These are phyloP conservation scores for Carpatolechia fugitivella DNA, from an alignment of 2,888 invertebrate genomes.

Conservation along the genomic window DNA sequence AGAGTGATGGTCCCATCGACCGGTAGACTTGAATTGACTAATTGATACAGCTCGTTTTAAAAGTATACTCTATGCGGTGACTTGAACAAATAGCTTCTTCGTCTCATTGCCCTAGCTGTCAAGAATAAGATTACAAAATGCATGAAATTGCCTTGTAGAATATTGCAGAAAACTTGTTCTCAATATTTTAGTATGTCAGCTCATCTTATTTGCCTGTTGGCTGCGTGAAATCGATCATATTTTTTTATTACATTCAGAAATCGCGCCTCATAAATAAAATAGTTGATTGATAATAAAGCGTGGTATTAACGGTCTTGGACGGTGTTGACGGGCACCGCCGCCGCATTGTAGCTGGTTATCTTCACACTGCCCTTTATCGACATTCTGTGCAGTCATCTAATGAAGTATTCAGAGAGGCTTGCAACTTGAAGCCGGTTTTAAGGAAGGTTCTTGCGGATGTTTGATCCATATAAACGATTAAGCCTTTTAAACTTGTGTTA, in stretches of 20 bases:
- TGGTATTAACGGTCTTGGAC: neutral
- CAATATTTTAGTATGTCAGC: neutral
- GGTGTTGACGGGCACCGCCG: slow-evolving; percentile 17
- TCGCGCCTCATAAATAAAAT: slow-evolving; percentile 42
- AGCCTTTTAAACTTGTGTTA: too few species aligned
- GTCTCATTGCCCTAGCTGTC: neutral
- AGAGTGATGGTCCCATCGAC: slow-evolving; percentile 8
- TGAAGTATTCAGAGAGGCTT: slow-evolving; percentile 62
- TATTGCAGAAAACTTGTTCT: neutral
- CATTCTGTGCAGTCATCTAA: slow-evolving; percentile 68
- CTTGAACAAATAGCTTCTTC: slow-evolving; percentile 1
- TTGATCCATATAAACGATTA: neutral
- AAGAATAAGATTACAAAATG: neutral
- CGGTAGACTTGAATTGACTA: neutral
- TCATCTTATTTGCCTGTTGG: neutral
- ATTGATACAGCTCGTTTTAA: slow-evolving; percentile 2
- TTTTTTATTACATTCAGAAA: slow-evolving; percentile 21
- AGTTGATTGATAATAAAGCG: slow-evolving; percentile 35
- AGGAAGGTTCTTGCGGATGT: neutral
- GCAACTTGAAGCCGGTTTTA: slow-evolving; percentile 43
- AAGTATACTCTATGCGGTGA: neutral
- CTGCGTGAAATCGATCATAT: neutral
- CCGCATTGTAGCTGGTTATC: slow-evolving; percentile 46
- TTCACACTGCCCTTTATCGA: slow-evolving; percentile 48
- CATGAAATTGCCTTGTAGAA: neutral